A percentile compares a stretch with the other conserved stretches of the same genome.
These are phyloP conservation scores for Bombylius discolor DNA, from an alignment of 2,888 invertebrate genomes.

Conservation along the genomic window DNA sequence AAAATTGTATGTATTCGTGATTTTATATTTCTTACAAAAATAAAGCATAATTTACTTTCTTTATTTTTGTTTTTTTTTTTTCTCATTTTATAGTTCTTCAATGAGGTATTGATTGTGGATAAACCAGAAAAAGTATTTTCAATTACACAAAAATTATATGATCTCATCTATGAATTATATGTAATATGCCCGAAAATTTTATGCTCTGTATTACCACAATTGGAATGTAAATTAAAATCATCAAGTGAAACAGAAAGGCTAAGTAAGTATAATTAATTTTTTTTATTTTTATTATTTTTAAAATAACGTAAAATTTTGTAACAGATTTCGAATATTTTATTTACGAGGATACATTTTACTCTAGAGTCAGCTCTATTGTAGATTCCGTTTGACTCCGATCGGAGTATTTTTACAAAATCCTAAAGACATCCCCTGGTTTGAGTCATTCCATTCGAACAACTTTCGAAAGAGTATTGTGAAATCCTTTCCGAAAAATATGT, in stretches of 20 bases:
- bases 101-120: conserved; percentile 85
- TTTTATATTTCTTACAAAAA: not conserved
- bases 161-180: conserved; percentile 91
- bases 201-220: conserved; percentile 77
- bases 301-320: no score
- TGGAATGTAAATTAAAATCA: conserved; percentile 91
- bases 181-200: conserved; percentile 81
- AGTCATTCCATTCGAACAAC: no score
- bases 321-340: no score
- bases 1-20: conserved; percentile 51
- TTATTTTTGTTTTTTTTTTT: not conserved
- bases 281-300: not conserved
- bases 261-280: conserved; percentile 28
- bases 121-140: conserved; percentile 71
- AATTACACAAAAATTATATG: conserved; percentile 78
- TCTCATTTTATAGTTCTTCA: conserved; percentile 65
- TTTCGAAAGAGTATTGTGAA: no score
- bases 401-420: no score
- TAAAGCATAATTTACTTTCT: not conserved
- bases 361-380: no score
- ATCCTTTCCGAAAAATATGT: no score
- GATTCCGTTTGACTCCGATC: no score
- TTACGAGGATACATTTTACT: no score
- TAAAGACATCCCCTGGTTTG: no score
- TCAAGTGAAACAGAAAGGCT: conserved; percentile 79